These are phyloP conservation scores for Hafferia zeledoni DNA, from an alignment of 2,797 vertebrate genomes.

Conservation along the genomic window DNA sequence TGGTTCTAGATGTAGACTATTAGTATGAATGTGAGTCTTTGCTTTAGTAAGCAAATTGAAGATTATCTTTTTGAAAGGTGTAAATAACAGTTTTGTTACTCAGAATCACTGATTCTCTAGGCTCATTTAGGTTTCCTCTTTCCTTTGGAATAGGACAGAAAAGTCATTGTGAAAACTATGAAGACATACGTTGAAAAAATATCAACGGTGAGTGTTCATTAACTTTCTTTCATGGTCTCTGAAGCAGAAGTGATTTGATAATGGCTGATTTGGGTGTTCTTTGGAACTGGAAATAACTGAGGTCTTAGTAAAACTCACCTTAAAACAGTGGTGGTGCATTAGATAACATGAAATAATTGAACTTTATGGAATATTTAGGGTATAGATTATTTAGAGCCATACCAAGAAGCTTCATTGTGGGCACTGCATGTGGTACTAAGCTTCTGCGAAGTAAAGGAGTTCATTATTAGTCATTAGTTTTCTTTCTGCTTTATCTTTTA, in stretches of 20 bases:
- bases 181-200: constrained; percentile 94
- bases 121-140: constrained; percentile 2
- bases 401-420: background rate
- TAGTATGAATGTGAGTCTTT: background rate
- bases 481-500: background rate
- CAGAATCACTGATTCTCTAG: background rate
- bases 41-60: background rate
- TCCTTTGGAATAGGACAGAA: constrained; percentile 86
- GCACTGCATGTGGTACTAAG: background rate
- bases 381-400: background rate
- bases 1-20: background rate
- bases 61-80: background rate
- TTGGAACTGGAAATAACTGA: background rate
- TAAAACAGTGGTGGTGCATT: background rate
- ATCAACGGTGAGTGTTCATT: constrained; percentile 85
- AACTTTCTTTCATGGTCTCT: background rate
- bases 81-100: background rate
- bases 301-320: background rate
- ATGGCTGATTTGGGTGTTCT: background rate
- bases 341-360: background rate
- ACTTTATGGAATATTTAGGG: background rate
- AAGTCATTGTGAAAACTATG: constrained; percentile 96
- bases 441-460: background rate
- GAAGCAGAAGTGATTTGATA: background rate
- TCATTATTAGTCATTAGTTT: background rate